Conservation (phyloP, 2,113 vertebrate genomes). For the Machaerirhynchus nigripectus region DNA sequence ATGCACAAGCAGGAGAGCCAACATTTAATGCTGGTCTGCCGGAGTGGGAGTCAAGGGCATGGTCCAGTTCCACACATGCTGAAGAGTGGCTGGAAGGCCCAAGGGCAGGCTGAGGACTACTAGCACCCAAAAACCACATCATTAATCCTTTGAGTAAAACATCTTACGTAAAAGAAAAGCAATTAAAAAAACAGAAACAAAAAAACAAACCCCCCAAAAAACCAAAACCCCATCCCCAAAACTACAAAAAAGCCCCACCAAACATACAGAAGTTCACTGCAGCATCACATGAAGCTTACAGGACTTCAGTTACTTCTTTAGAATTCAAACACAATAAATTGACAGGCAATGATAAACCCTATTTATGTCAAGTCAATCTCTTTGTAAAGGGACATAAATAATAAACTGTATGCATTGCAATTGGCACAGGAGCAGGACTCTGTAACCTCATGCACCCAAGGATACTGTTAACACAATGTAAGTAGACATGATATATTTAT, state of each 20-base stretch:
- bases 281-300: neutral
- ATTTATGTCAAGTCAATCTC: neutral
- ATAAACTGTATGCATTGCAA: neutral
- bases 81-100: neutral
- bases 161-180: neutral
- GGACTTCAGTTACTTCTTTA: neutral
- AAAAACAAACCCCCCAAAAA: neutral
- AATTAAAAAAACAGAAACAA: neutral
- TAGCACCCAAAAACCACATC: neutral
- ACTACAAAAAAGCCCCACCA: neutral
- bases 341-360: neutral
- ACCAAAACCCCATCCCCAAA: fast-evolving
- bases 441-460: neutral
- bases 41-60: neutral
- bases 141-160: neutral
- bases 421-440: neutral
- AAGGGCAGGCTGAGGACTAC: neutral
- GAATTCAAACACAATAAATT: neutral
- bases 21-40: neutral
- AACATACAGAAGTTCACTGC: neutral
- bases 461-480: neutral
- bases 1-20: neutral
- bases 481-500: neutral
- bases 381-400: neutral
- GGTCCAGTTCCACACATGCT: neutral